Conservation (phyloP, 2,888 invertebrate genomes). For the Ditylenchus weischeri region DNA sequence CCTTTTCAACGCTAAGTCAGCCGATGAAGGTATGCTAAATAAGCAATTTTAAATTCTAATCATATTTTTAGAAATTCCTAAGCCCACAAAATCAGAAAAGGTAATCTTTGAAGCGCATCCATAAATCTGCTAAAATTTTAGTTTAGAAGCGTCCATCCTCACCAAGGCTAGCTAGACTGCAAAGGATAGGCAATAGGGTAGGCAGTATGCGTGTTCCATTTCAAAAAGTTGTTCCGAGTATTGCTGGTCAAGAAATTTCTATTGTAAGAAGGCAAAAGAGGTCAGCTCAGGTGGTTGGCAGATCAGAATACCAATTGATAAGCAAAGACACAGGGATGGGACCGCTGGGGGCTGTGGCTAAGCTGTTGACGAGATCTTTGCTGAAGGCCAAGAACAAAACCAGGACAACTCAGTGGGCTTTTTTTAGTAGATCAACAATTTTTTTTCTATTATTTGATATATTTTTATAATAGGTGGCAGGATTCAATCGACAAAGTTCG, state of each 20-base stretch:
- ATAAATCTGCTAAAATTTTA: too few relatives aligned
- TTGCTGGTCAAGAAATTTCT: too few relatives aligned
- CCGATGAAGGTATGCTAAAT: too few relatives aligned
- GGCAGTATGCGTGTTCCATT: too few relatives aligned
- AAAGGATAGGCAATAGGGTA: too few relatives aligned
- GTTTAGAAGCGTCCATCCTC: too few relatives aligned
- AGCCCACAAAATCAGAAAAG: too few relatives aligned
- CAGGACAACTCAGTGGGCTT: background rate
- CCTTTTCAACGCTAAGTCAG: background rate
- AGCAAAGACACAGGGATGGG: background rate
- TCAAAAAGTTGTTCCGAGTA: too few relatives aligned
- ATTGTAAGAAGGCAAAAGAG: background rate
- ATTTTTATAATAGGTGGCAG: constrained; percentile 1
- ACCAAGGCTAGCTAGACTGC: too few relatives aligned
- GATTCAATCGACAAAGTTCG: constrained; percentile 2
- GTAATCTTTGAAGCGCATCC: too few relatives aligned
- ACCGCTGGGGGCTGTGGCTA: constrained; percentile 4
- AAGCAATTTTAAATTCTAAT: too few relatives aligned
- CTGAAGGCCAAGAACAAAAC: constrained; percentile 7
- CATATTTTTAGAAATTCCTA: too few relatives aligned
- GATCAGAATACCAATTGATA: background rate
- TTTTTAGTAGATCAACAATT: background rate
- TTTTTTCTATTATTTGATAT: background rate
- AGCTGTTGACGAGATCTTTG: background rate
- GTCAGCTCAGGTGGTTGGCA: background rate